Evolutionary conservation across 2,888 invertebrate genomes (phyloP).

Genomic region (Plagodis dolabraria): DNA sequence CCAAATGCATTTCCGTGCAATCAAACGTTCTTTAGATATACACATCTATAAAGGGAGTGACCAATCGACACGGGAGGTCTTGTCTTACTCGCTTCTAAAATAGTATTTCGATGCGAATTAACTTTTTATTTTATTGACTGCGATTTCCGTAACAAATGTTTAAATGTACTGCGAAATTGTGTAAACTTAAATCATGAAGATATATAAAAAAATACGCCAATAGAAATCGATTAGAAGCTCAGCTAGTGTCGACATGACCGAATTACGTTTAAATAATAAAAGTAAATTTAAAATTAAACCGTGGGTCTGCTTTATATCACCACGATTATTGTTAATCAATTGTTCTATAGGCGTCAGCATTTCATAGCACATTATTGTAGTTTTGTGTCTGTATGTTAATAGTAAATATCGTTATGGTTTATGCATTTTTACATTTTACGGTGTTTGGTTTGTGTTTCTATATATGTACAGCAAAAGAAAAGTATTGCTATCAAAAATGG

Average conservation of each 20-base stretch:
- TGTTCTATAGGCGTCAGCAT: conserved; percentile 47
- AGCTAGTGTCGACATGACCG: conserved; percentile 47
- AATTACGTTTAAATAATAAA: conserved; percentile 44
- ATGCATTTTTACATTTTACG: conserved; percentile 54
- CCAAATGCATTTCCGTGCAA: background rate
- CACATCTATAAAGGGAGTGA: conserved; percentile 46
- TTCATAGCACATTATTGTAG: conserved; percentile 64
- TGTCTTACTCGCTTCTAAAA: conserved; percentile 46
- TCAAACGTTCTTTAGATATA: conserved; percentile 6
- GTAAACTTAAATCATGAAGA: conserved; percentile 3
- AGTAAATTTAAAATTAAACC: conserved; percentile 40
- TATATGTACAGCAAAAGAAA: no score
- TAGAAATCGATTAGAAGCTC: conserved; percentile 42
- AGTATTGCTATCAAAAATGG: conserved; percentile 1
- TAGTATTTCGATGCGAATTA: conserved; percentile 49
- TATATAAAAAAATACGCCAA: conserved; percentile 3
- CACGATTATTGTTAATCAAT: conserved; percentile 28
- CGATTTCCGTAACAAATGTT: background rate
- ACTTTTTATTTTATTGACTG: conserved; percentile 35
- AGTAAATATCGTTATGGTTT: conserved; percentile 55
- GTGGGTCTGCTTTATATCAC: conserved; percentile 42
- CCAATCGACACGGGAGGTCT: conserved; percentile 41
- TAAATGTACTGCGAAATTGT: conserved; percentile 7
- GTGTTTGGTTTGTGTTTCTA: conserved; percentile 34
- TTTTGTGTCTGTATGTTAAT: conserved; percentile 59